Conservation (phyloP, 2,888 invertebrate genomes). For the Cotesia congregata region DNA sequence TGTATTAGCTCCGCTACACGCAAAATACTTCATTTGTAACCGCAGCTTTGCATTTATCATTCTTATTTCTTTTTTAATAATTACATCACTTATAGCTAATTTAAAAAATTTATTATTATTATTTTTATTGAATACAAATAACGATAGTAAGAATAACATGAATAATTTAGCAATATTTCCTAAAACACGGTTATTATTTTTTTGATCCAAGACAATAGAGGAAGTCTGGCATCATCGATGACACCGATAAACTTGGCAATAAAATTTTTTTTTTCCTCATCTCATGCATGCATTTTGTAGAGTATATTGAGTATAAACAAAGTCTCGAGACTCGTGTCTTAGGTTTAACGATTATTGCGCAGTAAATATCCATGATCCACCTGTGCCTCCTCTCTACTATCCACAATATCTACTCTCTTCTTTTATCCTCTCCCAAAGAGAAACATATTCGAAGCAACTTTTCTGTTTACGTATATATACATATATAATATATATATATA, state of each 20-base stretch:
- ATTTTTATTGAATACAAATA: neutral
- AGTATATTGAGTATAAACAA: neutral
- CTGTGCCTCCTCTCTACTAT: constrained; percentile 49
- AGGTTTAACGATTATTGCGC: constrained; percentile 62
- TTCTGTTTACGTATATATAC: constrained; percentile 24
- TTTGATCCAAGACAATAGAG: neutral
- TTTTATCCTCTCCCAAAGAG: constrained; percentile 31
- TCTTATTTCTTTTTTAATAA: no score
- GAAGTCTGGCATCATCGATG: constrained; percentile 1
- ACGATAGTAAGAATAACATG: no score
- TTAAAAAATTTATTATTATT: neutral
- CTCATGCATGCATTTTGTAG: neutral
- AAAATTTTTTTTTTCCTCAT: neutral
- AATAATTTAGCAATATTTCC: neutral
- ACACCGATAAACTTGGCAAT: constrained; percentile 1
- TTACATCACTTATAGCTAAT: no score
- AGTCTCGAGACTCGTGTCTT: constrained; percentile 48
- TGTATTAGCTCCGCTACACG: neutral
- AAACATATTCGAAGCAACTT: constrained; percentile 5
- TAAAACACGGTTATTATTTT: constrained; percentile 1
- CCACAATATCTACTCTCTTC: constrained; percentile 31
- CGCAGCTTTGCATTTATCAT: neutral
- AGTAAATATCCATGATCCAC: constrained; percentile 59
- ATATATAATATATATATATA: constrained; percentile 20
- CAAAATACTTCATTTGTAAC: neutral